Percentiles rank a stretch among this genome's conserved stretches.
phyloP scores from a whole-genome alignment of 2,113 vertebrate genomes.

The Galemys pyrenaicus region DNA sequence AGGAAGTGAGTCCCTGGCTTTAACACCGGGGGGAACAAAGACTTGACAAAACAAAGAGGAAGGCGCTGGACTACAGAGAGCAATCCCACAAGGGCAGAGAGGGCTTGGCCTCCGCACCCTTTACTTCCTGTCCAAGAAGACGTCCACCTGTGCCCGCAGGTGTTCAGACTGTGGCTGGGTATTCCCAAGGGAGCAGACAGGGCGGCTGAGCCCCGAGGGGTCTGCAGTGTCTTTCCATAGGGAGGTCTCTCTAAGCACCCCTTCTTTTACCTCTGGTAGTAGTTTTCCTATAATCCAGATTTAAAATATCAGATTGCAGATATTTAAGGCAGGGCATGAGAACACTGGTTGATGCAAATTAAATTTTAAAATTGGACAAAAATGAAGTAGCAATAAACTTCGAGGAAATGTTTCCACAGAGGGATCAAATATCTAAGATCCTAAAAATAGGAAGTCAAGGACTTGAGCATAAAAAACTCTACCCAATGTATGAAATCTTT shows the following conservation, averaged over 20 bases:
- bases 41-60: background rate
- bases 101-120: background rate
- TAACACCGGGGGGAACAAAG: background rate
- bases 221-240: background rate
- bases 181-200: background rate
- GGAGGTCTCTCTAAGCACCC: background rate
- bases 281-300: background rate
- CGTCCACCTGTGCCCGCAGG: background rate
- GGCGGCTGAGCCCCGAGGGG: background rate
- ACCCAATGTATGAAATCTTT: background rate
- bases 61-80: background rate
- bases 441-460: background rate
- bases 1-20: background rate
- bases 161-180: background rate
- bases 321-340: constrained; percentile 30
- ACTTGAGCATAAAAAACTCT: background rate
- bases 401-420: background rate
- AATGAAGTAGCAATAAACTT: constrained; percentile 16
- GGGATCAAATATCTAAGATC: background rate
- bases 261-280: background rate
- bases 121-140: background rate
- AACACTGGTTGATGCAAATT: constrained; percentile 20
- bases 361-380: background rate
- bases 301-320: background rate
- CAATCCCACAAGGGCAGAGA: background rate